Evolutionary conservation across 2,797 vertebrate species (phyloP).

Genomic region (Bradypus variegatus): DNA sequence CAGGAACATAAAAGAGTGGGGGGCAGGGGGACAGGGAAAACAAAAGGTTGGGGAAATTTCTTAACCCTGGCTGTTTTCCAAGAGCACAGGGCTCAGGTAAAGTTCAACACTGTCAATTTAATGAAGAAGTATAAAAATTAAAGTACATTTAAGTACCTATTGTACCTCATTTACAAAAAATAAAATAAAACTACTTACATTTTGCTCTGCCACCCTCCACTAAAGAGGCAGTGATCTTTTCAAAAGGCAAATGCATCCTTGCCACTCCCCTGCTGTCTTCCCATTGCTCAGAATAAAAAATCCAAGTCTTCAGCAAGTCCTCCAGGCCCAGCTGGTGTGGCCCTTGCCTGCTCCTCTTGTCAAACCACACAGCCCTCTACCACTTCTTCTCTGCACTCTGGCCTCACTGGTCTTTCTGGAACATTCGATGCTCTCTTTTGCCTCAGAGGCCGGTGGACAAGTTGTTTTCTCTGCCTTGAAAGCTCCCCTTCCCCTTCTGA

Average conservation of each 20-base stretch:
- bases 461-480: not conserved
- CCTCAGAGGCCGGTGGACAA: not conserved
- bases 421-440: not conserved
- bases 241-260: not conserved
- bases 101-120: not conserved
- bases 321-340: not conserved
- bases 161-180: not conserved
- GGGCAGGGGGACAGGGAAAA: not conserved
- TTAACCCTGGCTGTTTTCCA: not conserved
- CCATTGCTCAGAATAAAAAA: not conserved
- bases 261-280: not conserved
- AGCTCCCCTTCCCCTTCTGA: not conserved
- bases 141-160: not conserved
- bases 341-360: not conserved
- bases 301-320: not conserved
- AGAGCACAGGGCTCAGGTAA: not conserved
- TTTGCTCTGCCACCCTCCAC: not conserved
- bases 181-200: not conserved
- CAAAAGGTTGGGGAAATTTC: not conserved
- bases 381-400: not conserved
- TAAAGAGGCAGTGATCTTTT: not conserved
- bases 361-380: not conserved
- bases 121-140: not conserved
- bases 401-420: conserved; percentile 14
- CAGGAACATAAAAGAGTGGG: not conserved